A percentile compares a stretch with the other conserved stretches of the same genome.
These are phyloP conservation scores for Alcedo quadribrachys DNA, from an alignment of 2,797 vertebrate genomes.

Conservation along the genomic window DNA sequence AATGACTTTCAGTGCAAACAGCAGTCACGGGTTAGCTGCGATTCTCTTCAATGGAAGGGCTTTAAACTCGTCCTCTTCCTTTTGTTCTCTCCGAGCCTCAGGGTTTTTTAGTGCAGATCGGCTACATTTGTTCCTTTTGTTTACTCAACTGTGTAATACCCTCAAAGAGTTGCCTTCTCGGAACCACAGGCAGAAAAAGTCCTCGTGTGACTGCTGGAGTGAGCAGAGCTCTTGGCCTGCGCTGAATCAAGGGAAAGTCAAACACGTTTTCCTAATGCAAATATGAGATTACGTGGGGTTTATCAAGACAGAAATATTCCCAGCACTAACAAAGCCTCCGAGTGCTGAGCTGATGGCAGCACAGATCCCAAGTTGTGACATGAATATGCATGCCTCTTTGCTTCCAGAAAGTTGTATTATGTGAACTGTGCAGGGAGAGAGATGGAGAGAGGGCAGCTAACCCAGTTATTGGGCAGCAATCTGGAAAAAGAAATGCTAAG, in stretches of 20 bases:
- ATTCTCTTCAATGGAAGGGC: slow-evolving; percentile 1
- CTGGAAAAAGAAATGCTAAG: not conserved
- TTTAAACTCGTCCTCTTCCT: slow-evolving; percentile 10
- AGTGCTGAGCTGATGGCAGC: not conserved
- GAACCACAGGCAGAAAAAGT: slow-evolving; percentile 22
- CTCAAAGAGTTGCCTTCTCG: slow-evolving; percentile 35
- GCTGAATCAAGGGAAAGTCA: slow-evolving; percentile 1
- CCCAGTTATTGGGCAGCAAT: not conserved
- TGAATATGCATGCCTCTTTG: not conserved
- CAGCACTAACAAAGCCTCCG: not conserved
- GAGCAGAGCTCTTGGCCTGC: not conserved
- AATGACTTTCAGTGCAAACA: not conserved
- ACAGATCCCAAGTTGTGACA: not conserved
- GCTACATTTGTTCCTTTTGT: slow-evolving; percentile 47
- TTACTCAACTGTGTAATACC: slow-evolving; percentile 50
- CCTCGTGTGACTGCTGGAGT: not conserved
- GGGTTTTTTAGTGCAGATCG: slow-evolving; percentile 28
- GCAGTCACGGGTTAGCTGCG: not conserved
- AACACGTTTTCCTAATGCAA: not conserved
- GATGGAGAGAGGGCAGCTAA: not conserved
- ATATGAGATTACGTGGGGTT: not conserved
- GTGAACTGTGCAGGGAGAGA: not conserved
- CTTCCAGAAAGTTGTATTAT: not conserved
- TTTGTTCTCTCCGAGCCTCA: slow-evolving; percentile 44
- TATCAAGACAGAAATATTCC: slow-evolving; percentile 1